Base-by-base conservation (phyloP, 2,888 invertebrate genomes). In the Tinea semifulvella region DNA sequence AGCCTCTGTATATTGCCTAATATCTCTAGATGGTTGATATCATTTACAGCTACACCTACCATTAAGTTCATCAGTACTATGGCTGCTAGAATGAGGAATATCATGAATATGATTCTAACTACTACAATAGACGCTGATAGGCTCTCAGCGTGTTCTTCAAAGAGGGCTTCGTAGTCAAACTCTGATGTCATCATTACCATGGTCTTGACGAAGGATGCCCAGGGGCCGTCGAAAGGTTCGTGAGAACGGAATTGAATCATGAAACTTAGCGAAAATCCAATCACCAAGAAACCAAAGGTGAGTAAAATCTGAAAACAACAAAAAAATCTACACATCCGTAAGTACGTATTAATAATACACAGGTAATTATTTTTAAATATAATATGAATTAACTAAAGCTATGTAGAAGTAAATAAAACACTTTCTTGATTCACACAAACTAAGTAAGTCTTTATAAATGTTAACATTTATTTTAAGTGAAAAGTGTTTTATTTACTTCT, bases 121-220 rank as follows among this genome's bases (percentile, higher is more conserved):
- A 84, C 60, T 26, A 75, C 56, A 14, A 75, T 57, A 1, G 73
- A 80, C 1, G 72, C 68, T 1, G 71, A 68, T 0, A 73, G 59
- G 49, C 74, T 62, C 47, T 64, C 56, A 1, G 69, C 62, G 49
- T 75, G 69, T n/a, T 65, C 64, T 46, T 75, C 65, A 43, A 84
- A 84, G 6, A 84, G 56, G 3, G 73, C 68, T 6, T 53, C 63
- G 52, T 85, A 84, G 50, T 85, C 84, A 42, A 84, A 84, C 52
- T 85, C 85, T 45, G 84, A 83, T 4, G 84, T 84, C 84, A 84
- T 84, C 85, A 85, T 85, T 6, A 84, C 83, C 31, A 84, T 68
- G 0, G 84, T 84, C 51, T 84, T 84, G 13, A 84, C 74, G 1
- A 85, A 55, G 0, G 84, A 75, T 13, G 77, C 68, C 70, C 82